Evolutionary conservation across 2,888 invertebrate species (phyloP).

Genomic region (Dichetophora obliterata): DNA sequence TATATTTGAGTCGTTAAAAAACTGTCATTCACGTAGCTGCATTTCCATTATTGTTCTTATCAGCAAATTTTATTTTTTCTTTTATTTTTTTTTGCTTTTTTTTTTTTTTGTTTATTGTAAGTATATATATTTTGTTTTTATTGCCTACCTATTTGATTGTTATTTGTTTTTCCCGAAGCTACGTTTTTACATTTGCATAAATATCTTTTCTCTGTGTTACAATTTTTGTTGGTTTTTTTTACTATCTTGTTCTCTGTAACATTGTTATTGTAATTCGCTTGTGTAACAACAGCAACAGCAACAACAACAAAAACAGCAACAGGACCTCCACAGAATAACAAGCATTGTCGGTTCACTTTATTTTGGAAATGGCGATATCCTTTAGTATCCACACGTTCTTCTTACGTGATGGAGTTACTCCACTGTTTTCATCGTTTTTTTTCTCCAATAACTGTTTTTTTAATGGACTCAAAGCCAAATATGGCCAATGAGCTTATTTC

Average conservation of each 20-base stretch:
- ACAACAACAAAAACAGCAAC: too few species aligned
- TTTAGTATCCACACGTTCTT: too few species aligned
- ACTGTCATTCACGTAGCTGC: slow-evolving; percentile 12
- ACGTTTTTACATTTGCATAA: slow-evolving; percentile 11
- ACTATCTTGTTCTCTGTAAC: neutral
- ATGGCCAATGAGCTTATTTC: neutral
- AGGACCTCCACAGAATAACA: too few species aligned
- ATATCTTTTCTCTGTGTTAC: slow-evolving; percentile 3
- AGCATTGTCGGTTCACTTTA: too few species aligned
- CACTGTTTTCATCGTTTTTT: neutral
- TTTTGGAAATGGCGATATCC: too few species aligned
- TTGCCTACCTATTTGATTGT: slow-evolving; percentile 4
- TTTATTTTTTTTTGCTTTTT: neutral
- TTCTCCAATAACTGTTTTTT: neutral
- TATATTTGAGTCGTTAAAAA: too few species aligned
- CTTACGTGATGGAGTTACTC: neutral
- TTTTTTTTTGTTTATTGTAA: neutral
- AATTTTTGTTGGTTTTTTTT: neutral
- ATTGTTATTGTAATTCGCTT: slow-evolving; percentile 6
- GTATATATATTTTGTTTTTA: slow-evolving; percentile 22
- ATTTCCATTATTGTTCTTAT: too few species aligned
- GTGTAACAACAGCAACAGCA: neutral
- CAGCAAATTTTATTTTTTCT: neutral
- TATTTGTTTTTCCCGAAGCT: slow-evolving; percentile 6
- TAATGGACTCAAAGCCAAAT: neutral